Conservation (phyloP, 2,888 invertebrate genomes). For the Poecilobothrus nobilitatus region DNA sequence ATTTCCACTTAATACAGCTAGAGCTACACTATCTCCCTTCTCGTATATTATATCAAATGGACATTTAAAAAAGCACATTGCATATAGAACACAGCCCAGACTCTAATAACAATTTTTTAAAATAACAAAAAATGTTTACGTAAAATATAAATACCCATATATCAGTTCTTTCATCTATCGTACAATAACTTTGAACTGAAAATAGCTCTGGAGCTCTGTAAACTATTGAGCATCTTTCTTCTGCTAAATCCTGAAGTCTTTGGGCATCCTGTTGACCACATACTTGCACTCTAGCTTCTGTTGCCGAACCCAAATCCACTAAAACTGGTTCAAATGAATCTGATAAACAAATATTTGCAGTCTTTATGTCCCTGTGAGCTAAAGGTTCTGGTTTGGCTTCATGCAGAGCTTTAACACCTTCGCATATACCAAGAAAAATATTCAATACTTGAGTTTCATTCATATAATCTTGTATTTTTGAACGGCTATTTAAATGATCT, state of each 20-base stretch:
- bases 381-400: conserved; percentile 61
- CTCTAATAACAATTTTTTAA: conserved; percentile 46
- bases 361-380: conserved; percentile 79
- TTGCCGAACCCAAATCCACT: conserved; percentile 73
- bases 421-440: conserved; percentile 64
- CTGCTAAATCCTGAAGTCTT: conserved; percentile 66
- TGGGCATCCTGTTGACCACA: conserved; percentile 62
- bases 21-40: conserved; percentile 76
- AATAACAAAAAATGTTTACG: background rate
- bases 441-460: conserved; percentile 56
- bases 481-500: conserved; percentile 56
- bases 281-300: conserved; percentile 54
- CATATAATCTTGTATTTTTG: conserved; percentile 52
- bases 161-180: conserved; percentile 75
- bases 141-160: conserved; percentile 56
- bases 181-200: conserved; percentile 69
- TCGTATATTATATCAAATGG: conserved; percentile 79
- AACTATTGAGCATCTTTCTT: conserved; percentile 78
- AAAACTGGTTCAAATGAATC: conserved; percentile 64
- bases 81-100: conserved; percentile 76
- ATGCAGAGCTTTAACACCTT: conserved; percentile 66
- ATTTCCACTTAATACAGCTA: conserved; percentile 72
- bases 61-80: conserved; percentile 74
- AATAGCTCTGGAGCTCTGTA: conserved; percentile 84
- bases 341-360: conserved; percentile 70